Base-by-base conservation (phyloP, 2,797 vertebrate genomes). In the Enteromius fasciolatus region DNA sequence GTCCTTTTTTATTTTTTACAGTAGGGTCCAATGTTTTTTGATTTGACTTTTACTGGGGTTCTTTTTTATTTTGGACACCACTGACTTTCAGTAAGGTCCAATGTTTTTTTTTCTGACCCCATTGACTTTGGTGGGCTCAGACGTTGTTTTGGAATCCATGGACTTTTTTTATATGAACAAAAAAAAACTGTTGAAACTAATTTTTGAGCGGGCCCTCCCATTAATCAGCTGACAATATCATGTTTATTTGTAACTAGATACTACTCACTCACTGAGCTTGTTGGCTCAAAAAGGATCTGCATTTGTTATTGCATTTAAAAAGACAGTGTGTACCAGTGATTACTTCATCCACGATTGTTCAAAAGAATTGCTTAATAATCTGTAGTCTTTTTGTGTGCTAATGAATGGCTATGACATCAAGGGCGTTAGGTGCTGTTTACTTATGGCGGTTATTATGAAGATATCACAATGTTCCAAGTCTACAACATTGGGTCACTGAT, bases 351-450 rank as follows among this genome's bases (percentile, higher is more conserved):
- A 18, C 14, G 5, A 31, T 48, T 73, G 54, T 73, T 48, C 39
- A 41, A 63, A 81, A 75, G 3, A 74, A 81, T 31, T 67, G 46
- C 61, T 33, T 48, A 31, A 66, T 28, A n/a, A 74, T 20, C 67
- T 20, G 44, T 20, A 18, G 23, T 80, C 28, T 64, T 50, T 63
- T 50, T 81, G 79, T 68, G 50, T 69, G 31, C 9, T 28, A 79
- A 79, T 79, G 46, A 68, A 41, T 31, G 52, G 57, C 52, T 75
- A 81, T 75, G 80, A 81, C 59, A 75, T 81, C 69, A 75, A 36
- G 41, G 39, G 41, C 25, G 54, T 66, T 52, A 64, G 66, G 28
- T 68, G 67, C 36, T 70, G 48, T 76, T 83, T 78, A 66, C 23
- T 72, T n/a, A 72, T 54, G 33, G 36, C 1, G 15, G 28, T 10